These are phyloP conservation scores for Busseola fusca DNA, from an alignment of 2,888 invertebrate genomes.

Conservation along the genomic window DNA sequence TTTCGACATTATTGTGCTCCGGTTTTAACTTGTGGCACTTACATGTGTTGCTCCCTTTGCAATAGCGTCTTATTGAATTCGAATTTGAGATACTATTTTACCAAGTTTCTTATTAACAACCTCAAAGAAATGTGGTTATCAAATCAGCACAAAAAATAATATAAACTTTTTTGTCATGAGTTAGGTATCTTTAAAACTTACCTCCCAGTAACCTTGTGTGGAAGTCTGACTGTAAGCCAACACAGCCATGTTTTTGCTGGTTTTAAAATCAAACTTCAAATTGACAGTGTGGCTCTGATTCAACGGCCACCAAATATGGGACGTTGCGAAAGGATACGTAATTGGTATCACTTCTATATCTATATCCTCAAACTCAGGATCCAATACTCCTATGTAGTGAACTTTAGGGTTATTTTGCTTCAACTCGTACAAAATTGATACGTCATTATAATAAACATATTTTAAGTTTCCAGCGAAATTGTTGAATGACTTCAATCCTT, in stretches of 20 bases:
- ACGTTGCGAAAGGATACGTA: constrained; percentile 96
- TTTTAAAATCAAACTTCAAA: constrained; percentile 96
- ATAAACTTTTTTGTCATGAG: constrained; percentile 28
- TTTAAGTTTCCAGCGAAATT: constrained; percentile 97
- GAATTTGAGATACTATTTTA: constrained; percentile 25
- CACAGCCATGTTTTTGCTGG: constrained; percentile 94
- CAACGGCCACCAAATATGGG: constrained; percentile 97
- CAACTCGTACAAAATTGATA: constrained; percentile 96
- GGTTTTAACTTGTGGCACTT: constrained; percentile 12
- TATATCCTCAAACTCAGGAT: constrained; percentile 94
- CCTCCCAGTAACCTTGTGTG: constrained; percentile 96
- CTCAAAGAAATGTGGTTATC: constrained; percentile 22
- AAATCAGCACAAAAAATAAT: constrained; percentile 43
- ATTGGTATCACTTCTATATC: constrained; percentile 96
- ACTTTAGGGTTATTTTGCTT: constrained; percentile 95
- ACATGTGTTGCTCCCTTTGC: constrained; percentile 1
- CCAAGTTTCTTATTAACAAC: constrained; percentile 21
- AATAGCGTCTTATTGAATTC: not conserved
- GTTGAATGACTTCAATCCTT: constrained; percentile 94
- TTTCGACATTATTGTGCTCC: constrained; percentile 9
- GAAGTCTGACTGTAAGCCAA: constrained; percentile 95
- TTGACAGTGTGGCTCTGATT: constrained; percentile 92
- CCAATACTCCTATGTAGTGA: constrained; percentile 93
- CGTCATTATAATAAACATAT: constrained; percentile 97
- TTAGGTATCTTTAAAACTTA: constrained; percentile 74